These are phyloP conservation scores for Agrochola lychnidis DNA, from an alignment of 2,888 invertebrate species.

Conservation along the genomic window DNA sequence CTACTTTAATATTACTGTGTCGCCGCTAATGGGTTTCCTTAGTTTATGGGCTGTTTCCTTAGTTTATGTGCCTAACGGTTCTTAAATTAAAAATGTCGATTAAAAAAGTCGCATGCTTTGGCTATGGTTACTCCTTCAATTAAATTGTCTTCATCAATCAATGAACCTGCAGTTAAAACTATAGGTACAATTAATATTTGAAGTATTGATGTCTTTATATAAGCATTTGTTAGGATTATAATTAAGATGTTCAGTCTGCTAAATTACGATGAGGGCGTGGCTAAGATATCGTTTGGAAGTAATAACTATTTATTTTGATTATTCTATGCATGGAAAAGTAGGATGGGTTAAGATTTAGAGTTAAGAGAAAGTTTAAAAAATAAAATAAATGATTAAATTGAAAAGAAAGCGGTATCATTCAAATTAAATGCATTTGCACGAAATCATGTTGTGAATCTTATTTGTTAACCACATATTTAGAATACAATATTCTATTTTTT, in stretches of 20 bases:
- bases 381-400: background rate
- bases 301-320: constrained; percentile 13
- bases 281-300: constrained; percentile 15
- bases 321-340: background rate
- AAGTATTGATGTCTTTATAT: constrained; percentile 51
- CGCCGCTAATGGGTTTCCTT: constrained; percentile 47
- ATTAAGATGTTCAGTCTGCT: constrained; percentile 39
- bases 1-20: constrained; percentile 25
- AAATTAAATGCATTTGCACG: background rate
- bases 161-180: constrained; percentile 20
- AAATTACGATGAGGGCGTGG: constrained; percentile 36
- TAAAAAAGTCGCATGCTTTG: constrained; percentile 36
- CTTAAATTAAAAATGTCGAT: constrained; percentile 36
- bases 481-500: too few species aligned
- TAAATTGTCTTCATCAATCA: constrained; percentile 65
- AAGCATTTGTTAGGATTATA: constrained; percentile 51
- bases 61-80: constrained; percentile 51
- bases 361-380: background rate
- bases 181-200: constrained; percentile 17
- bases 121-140: constrained; percentile 39
- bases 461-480: too few species aligned
- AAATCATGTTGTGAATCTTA: background rate
- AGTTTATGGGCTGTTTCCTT: constrained; percentile 37
- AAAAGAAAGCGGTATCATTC: background rate
- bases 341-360: background rate